phyloP scores from a whole-genome alignment of 2,888 invertebrate species.

The Stenurella melanura region DNA sequence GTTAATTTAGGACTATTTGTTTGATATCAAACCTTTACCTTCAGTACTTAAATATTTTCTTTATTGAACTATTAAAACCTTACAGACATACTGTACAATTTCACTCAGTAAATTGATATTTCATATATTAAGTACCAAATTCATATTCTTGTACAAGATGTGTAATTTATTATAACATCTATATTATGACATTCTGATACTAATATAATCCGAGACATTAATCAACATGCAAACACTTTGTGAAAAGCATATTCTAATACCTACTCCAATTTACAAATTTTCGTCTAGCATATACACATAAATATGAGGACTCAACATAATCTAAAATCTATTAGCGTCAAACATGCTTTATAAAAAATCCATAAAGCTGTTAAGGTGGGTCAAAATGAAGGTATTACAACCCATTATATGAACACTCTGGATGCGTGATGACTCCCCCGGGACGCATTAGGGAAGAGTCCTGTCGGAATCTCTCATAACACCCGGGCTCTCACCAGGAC shows the following conservation, averaged over 20 bases:
- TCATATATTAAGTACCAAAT: background rate
- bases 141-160: background rate
- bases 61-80: too few relatives aligned
- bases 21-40: too few relatives aligned
- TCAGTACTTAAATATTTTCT: too few relatives aligned
- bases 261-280: background rate
- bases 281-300: conserved; percentile 9
- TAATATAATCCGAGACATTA: background rate
- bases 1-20: too few relatives aligned
- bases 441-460: conserved; percentile 53
- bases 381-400: conserved; percentile 51
- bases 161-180: background rate
- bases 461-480: conserved; percentile 48
- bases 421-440: conserved; percentile 53
- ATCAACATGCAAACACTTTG: background rate
- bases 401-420: conserved; percentile 53
- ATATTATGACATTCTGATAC: background rate
- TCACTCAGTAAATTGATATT: background rate
- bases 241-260: background rate
- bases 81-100: background rate
- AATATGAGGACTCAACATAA: conserved; percentile 11
- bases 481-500: conserved; percentile 25
- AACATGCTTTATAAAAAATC: conserved; percentile 35
- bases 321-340: conserved; percentile 37
- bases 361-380: conserved; percentile 41